Evolutionary conservation across 2,113 vertebrate genomes (phyloP), one percentile per base, ranked within the genome.

Genomic region (Plecotus auritus): DNA sequence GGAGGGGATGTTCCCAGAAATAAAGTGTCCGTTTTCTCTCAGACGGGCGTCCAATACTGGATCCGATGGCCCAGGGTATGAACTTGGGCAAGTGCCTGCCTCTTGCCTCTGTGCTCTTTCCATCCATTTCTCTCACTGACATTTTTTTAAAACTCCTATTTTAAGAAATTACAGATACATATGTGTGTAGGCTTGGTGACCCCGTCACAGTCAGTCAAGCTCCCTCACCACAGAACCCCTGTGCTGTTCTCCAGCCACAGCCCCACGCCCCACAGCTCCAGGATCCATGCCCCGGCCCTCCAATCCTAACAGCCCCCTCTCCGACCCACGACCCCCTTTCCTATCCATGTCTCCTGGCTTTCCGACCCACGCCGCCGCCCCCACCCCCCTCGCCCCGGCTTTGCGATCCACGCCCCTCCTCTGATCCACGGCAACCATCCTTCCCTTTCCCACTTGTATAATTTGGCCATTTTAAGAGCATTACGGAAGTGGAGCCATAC

Each of bases 11-110:
- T 45, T 54, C 64, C 49, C 61, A 32, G 47, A 87, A 67, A 45
- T 1, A 49, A 56, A 14, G 45, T 30, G 22, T 18, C 17, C 7
- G n/a, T 49, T 59, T 64, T 51, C 69, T 56, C 9, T n/a, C 16
- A 59, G 74, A 10, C 17, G n/a, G n/a, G n/a, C n/a, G n/a, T n/a
- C n/a, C n/a, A n/a, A n/a, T n/a, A n/a, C n/a, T n/a, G n/a, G 66
- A 4, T 32, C 40, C 17, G 0, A 1, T 7, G 5, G 42, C 4
- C 47, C n/a, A 6, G 54, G 1, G 23, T 13, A 32, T 54, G 45
- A 40, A n/a, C 35, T 7, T 28, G 35, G 72, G 40, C 56, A 32
- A 67, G 16, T 2, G 4, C 28, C 67, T 16, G 22, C 73, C 49
- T 81, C 47, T 5, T 73, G 9, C 12, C 47, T 49, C 35, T 51